Percentiles rank a stretch among this genome's conserved stretches.
phyloP scores from a whole-genome alignment of 2,113 vertebrate genomes.

The Axis porcinus region DNA sequence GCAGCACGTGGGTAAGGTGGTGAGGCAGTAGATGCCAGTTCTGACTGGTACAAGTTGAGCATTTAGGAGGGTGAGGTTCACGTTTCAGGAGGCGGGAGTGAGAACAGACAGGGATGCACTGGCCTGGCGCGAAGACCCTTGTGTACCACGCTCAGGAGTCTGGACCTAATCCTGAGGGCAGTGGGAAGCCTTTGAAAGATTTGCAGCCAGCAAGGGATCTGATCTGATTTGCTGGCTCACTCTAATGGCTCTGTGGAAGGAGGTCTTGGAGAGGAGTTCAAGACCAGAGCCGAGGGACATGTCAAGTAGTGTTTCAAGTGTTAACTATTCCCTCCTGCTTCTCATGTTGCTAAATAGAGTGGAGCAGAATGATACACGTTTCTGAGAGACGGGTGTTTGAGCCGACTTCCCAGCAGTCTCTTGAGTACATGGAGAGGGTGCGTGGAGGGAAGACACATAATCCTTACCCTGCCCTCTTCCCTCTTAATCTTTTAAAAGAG shows the following conservation, averaged over 20 bases:
- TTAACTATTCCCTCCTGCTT: background rate
- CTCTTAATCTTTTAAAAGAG: conserved; percentile 39
- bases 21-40: too few relatives aligned
- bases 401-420: background rate
- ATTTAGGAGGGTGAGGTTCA: background rate
- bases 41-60: too few relatives aligned
- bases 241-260: background rate
- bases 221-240: background rate
- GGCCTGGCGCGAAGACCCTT: background rate
- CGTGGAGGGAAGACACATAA: background rate
- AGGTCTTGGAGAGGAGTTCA: background rate
- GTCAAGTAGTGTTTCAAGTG: conserved; percentile 19
- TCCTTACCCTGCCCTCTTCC: background rate
- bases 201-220: background rate
- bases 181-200: background rate
- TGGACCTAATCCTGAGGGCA: background rate
- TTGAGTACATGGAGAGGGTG: background rate
- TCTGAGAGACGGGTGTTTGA: conserved; percentile 13
- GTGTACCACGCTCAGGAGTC: background rate
- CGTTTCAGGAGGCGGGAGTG: background rate
- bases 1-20: background rate
- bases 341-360: background rate
- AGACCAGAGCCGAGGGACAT: background rate
- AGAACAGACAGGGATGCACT: background rate
- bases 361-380: background rate